phyloP scores from a whole-genome alignment of 2,797 vertebrate species.

The Muscicapa comitata region DNA sequence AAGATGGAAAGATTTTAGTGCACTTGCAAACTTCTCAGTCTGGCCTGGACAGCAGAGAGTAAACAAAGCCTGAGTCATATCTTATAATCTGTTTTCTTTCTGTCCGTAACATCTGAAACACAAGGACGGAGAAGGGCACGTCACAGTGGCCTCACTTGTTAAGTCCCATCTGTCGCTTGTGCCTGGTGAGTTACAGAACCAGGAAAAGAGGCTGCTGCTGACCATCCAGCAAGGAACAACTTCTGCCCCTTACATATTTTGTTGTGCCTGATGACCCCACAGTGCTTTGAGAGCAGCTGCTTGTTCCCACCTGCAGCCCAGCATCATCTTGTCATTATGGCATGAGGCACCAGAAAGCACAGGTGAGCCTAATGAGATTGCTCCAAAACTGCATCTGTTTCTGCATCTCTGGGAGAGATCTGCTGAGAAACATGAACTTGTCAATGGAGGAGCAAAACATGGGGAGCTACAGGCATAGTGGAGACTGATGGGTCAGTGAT shows the following conservation, averaged over 20 bases:
- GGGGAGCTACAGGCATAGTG: neutral
- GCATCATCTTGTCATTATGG: neutral
- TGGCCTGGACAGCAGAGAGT: neutral
- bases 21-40: neutral
- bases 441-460: neutral
- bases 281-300: neutral
- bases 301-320: neutral
- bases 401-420: neutral
- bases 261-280: neutral
- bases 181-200: neutral
- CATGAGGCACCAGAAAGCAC: neutral
- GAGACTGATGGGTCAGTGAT: neutral
- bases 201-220: neutral
- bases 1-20: neutral
- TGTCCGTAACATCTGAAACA: neutral
- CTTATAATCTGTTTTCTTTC: neutral
- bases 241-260: neutral
- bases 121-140: neutral
- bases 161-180: fast-evolving
- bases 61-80: neutral
- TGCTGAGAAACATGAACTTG: neutral
- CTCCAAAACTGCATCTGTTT: neutral
- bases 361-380: neutral
- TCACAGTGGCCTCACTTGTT: neutral
- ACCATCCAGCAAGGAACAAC: fast-evolving